Evolutionary conservation across 2,797 vertebrate genomes (phyloP).

Genomic region (Carapus acus): DNA sequence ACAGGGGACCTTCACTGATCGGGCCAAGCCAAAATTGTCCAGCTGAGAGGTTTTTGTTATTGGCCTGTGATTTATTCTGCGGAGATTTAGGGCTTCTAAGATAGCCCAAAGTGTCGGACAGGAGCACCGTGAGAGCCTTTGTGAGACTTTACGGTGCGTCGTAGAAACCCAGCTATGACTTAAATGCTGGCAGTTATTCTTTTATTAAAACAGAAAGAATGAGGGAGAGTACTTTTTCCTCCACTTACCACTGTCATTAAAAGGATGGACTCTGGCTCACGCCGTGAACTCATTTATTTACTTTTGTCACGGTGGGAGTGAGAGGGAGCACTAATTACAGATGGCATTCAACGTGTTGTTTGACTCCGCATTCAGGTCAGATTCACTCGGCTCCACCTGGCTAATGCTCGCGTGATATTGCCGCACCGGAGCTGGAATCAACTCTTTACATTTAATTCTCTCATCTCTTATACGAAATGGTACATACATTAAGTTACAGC

Average conservation of each 20-base stretch:
- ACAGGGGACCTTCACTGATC: constrained; percentile 36
- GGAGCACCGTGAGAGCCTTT: constrained; percentile 52
- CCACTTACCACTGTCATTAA: constrained; percentile 54
- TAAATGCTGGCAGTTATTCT: constrained; percentile 57
- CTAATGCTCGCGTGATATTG: constrained; percentile 22
- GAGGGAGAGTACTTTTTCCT: constrained; percentile 41
- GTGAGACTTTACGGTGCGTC: constrained; percentile 53
- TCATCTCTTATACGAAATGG: constrained; percentile 55
- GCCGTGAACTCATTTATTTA: constrained; percentile 27
- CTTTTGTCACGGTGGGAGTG: constrained; percentile 6
- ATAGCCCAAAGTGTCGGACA: constrained; percentile 40
- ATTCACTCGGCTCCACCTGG: constrained; percentile 55
- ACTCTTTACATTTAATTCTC: constrained; percentile 56
- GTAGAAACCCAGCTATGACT: constrained; percentile 59
- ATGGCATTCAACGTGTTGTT: constrained; percentile 58
- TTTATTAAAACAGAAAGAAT: constrained; percentile 51
- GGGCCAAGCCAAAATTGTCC: constrained; percentile 55
- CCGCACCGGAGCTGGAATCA: constrained; percentile 38
- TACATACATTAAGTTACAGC: constrained; percentile 39
- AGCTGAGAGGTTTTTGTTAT: constrained; percentile 52
- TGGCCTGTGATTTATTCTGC: constrained; percentile 52
- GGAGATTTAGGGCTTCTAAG: constrained; percentile 50
- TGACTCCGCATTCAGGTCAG: constrained; percentile 59
- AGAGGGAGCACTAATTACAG: constrained; percentile 56
- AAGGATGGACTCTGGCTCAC: constrained; percentile 39